Base-by-base conservation (phyloP, 1,140 invertebrate genomes). In the Zaprionus camerounensis region DNA sequence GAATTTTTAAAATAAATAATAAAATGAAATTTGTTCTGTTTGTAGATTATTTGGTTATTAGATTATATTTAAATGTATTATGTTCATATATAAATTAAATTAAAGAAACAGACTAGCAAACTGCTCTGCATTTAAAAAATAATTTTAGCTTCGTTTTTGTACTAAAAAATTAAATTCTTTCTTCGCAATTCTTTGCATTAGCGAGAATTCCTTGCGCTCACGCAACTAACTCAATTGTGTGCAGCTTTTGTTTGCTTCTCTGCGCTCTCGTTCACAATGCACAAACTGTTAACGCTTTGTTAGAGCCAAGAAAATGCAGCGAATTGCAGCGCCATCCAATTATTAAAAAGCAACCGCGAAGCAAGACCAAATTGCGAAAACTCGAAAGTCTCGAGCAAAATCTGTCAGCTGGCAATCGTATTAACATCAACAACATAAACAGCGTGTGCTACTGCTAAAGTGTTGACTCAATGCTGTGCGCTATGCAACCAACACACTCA, bases 321-420 rank as follows among this genome's bases (percentile, higher is more conserved):
- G n/a, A 75, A 76, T 76, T 71, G 44, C 46, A 51, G 69, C 78
- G 49, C 46, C 51, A 71, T 82, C 67, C 79, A 86, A 82, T 86
- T 85, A 82, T 85, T 80, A 65, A 69, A 86, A 70, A 55, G 26
- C 28, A 49, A 46, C 70, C 70, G 36, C 67, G 41, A 73, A 72
- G 26, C 17, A 15, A 44, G 59, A 28, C 63, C 46, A 36, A 72
- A 58, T 59, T 38, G 26, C 41, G 46, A 46, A 46, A n/a, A 17
- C 41, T 46, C n/a, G n/a, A 58, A 9, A 28, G 20, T 36, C 17
- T 34, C n/a, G 3, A 28, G 38, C 22, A 68, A 13, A 58, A 22
- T 56, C 38, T 66, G 62, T 55, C 61, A 72, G 38, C 56, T 59
- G 55, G 41, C 63, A 66, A 66, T 66, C 51, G 51, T 58, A 68